Evolutionary conservation across 2,797 vertebrate genomes (phyloP), one percentile per base, ranked within the genome.

Genomic region (Poliocrania exsul): DNA sequence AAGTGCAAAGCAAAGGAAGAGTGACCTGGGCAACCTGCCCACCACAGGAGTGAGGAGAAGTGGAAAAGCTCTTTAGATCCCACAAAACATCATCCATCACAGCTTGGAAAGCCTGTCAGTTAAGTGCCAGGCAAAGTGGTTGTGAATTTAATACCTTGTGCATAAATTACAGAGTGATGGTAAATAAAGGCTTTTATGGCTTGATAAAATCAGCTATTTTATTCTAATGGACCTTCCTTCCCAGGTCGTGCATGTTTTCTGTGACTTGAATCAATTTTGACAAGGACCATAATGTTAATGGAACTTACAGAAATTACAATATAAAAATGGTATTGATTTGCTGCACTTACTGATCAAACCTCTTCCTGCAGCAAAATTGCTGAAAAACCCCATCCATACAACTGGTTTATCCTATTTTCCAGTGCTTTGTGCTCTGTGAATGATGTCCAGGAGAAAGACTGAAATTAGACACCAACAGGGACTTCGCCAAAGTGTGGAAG

Each of bases 261-360:
- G n/a, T 54, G 21, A 40, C 12, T 75, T 46, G 9, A 51, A 54
- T 50, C 19, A n/a, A 3, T 79, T 79, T 23, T 42, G n/a, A 49
- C 23, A 50, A 70, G 53, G 29, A 15, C 15, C 8, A 5, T 53
- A 54, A 53, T 0, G 1, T 46, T 46, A 60, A 62, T 17, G 12
- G 19, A 11, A 44, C 5, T 12, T 57, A n/a, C 9, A 0, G 0
- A 70, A 90, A 47, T 16, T 2, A 25, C 31, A 38, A 44, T 23
- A 62, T 28, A 25, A 29, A 5, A 23, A 26, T 5, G 0, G 4
- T 1, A 1, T 16, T 67, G 4, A n/a, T 83, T 90, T 53, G 1
- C 18, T 83, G 3, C 17, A 38, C 4, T 79, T 69, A 18, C 3
- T 61, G 38, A 42, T 65, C 29, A 51, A 72, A 56, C 5, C 3